A percentile compares a stretch with the other conserved stretches of the same genome.
Conservation (phyloP, 2,113 vertebrate genomes). For the Ptilonorhynchus violaceus region DNA sequence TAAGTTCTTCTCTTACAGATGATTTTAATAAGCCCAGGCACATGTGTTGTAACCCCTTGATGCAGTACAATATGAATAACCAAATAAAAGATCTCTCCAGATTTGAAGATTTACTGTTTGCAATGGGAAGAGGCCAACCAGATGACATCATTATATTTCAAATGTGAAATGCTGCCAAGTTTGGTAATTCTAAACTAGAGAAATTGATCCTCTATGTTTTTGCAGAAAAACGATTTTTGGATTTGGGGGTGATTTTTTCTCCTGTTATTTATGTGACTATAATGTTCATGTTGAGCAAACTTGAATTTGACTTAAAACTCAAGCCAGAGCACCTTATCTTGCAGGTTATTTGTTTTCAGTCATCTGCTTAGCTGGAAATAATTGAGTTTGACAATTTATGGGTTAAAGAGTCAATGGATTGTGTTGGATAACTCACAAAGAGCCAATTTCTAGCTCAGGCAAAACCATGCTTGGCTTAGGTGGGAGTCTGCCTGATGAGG, state of each 20-base stretch:
- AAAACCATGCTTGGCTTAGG: conserved; percentile 6
- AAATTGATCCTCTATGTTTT: conserved; percentile 74
- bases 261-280: conserved; percentile 65
- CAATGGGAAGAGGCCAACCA: conserved; percentile 77
- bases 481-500: conserved; percentile 18
- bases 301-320: conserved; percentile 35
- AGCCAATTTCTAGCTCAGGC: conserved; percentile 5
- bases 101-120: conserved; percentile 81
- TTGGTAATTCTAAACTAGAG: conserved; percentile 74
- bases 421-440: conserved; percentile 35
- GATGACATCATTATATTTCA: conserved; percentile 81
- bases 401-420: conserved; percentile 37
- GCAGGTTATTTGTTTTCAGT: conserved; percentile 44
- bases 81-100: conserved; percentile 83
- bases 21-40: conserved; percentile 79
- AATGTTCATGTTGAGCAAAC: conserved; percentile 42
- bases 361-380: conserved; percentile 38
- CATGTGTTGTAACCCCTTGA: conserved; percentile 79
- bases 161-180: conserved; percentile 73
- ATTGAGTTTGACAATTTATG: conserved; percentile 34
- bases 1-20: conserved; percentile 71
- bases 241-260: conserved; percentile 48
- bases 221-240: conserved; percentile 49
- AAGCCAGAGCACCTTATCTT: conserved; percentile 31
- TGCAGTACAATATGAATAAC: conserved; percentile 80